Conservation (phyloP, 1,140 invertebrate genomes). For the Ectropis grisescens region DNA sequence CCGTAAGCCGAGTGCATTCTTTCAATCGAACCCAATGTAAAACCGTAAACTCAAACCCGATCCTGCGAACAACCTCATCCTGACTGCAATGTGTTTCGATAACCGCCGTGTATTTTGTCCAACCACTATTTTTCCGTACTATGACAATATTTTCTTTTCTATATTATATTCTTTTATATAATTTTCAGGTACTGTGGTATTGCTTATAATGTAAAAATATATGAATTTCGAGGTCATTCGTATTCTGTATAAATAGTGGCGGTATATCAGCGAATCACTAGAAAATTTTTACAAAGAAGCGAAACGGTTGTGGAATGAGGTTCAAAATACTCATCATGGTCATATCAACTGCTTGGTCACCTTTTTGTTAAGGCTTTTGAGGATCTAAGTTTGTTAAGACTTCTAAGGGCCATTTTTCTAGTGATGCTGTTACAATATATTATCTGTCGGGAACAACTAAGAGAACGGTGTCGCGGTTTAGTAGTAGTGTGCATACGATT, state of each 20-base stretch:
- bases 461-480: too few relatives aligned
- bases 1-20: too few relatives aligned
- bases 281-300: too few relatives aligned
- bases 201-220: conserved; percentile 41
- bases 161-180: conserved; percentile 16
- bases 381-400: too few relatives aligned
- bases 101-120: conserved; percentile 29
- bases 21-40: too few relatives aligned
- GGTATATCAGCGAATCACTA: conserved; percentile 12
- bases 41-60: conserved; percentile 1
- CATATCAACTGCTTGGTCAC: too few relatives aligned
- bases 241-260: conserved; percentile 22
- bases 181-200: conserved; percentile 64
- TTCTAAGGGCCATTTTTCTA: too few relatives aligned
- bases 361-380: too few relatives aligned
- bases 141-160: conserved; percentile 31
- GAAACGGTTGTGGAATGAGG: too few relatives aligned
- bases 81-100: conserved; percentile 10
- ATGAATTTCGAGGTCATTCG: conserved; percentile 22
- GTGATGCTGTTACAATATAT: too few relatives aligned
- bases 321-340: too few relatives aligned
- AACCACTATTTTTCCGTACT: conserved; percentile 41
- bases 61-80: neutral
- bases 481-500: conserved; percentile 4
- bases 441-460: too few relatives aligned